Conservation (phyloP, 2,797 vertebrate species). For the Rhinatrema bivittatum region DNA sequence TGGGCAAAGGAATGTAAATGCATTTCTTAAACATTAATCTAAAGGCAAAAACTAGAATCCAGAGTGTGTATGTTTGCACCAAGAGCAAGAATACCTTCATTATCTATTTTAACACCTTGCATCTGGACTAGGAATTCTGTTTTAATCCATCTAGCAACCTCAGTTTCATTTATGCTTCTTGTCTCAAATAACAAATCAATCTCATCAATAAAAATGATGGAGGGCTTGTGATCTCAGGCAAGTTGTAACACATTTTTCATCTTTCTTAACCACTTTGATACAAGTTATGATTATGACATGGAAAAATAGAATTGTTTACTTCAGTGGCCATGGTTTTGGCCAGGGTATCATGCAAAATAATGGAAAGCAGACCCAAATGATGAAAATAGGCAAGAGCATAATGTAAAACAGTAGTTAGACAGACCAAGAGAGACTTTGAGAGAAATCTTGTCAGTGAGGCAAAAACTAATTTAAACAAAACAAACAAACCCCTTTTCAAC, state of each 20-base stretch:
- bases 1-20: conserved; percentile 95
- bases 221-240: conserved; percentile 90
- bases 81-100: conserved; percentile 94
- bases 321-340: conserved; percentile 97
- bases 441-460: too few species aligned
- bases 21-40: conserved; percentile 98
- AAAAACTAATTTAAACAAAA: too few species aligned
- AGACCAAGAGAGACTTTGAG: too few species aligned
- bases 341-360: too few species aligned
- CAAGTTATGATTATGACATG: conserved; percentile 91
- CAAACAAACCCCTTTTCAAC: too few species aligned
- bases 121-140: conserved; percentile 97
- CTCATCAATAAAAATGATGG: conserved; percentile 98
- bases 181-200: conserved; percentile 94
- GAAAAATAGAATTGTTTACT: conserved; percentile 97
- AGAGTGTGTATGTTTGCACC: conserved; percentile 97
- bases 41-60: conserved; percentile 97
- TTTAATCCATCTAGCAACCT: conserved; percentile 93
- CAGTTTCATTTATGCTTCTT: conserved; percentile 95
- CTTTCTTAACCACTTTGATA: conserved; percentile 97
- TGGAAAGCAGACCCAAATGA: too few species aligned
- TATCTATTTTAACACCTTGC: conserved; percentile 95
- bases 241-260: conserved; percentile 94
- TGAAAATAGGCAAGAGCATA: too few species aligned
- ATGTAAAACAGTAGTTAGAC: too few species aligned